These are phyloP conservation scores for Melanerpes formicivorus DNA, from an alignment of 2,113 vertebrate species.

Conservation along the genomic window DNA sequence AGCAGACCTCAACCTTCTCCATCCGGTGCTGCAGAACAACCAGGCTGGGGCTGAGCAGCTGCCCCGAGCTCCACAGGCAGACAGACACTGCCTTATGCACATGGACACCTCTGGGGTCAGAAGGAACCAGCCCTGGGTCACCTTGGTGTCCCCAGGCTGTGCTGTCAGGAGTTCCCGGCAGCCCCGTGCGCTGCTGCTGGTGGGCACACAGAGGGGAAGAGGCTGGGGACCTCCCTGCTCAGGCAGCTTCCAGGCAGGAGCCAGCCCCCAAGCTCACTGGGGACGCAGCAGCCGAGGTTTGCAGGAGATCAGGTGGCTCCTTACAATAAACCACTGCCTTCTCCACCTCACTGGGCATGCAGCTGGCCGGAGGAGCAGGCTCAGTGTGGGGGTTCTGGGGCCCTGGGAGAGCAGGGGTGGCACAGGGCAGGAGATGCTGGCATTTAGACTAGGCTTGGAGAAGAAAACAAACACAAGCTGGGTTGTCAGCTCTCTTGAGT, in stretches of 20 bases:
- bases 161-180: neutral
- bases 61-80: fast-evolving
- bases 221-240: neutral
- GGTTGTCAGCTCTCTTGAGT: too few relatives aligned
- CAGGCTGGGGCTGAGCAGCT: neutral
- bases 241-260: neutral
- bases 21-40: neutral
- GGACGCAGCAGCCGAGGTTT: neutral
- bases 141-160: fast-evolving
- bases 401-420: neutral
- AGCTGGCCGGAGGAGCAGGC: neutral
- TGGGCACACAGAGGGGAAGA: fast-evolving
- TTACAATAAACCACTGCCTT: neutral
- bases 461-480: neutral
- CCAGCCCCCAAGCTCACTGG: neutral
- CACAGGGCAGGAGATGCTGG: neutral
- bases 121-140: fast-evolving
- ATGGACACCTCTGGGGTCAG: neutral
- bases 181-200: fast-evolving
- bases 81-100: neutral
- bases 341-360: neutral
- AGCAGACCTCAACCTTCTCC: neutral
- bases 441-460: neutral
- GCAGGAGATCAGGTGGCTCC: neutral
- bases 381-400: fast-evolving